A percentile compares a stretch with the other conserved stretches of the same genome.
Conservation (phyloP, 2,888 invertebrate genomes). For the Drosophila melanosoma region DNA sequence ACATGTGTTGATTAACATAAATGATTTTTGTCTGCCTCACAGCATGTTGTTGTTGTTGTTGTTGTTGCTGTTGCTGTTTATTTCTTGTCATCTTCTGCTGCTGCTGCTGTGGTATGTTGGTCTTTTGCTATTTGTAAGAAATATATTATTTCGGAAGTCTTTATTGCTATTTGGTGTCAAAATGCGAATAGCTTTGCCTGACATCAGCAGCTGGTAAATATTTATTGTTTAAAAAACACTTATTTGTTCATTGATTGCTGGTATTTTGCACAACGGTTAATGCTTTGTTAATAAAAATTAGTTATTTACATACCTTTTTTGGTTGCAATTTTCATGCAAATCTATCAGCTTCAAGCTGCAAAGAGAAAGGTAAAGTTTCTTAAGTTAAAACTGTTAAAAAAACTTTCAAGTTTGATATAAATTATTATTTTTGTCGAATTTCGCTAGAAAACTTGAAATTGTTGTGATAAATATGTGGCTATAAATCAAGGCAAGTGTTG, state of each 20-base stretch:
- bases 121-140: conserved; percentile 54
- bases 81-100: conserved; percentile 38
- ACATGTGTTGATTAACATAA: conserved; percentile 81
- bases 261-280: conserved; percentile 36
- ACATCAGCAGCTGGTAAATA: conserved; percentile 66
- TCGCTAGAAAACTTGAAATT: conserved; percentile 23
- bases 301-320: conserved; percentile 66
- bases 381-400: not conserved
- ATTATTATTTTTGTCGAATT: conserved; percentile 14
- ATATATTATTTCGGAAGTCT: conserved; percentile 61
- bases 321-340: conserved; percentile 73
- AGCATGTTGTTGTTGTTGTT: conserved; percentile 49
- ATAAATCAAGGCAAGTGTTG: conserved; percentile 36
- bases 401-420: conserved; percentile 11
- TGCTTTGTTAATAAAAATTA: conserved; percentile 45
- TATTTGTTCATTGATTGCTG: conserved; percentile 46
- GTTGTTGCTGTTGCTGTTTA: conserved; percentile 26
- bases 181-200: conserved; percentile 53
- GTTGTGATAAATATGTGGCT: conserved; percentile 26
- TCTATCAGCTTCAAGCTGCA: conserved; percentile 49
- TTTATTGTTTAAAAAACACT: conserved; percentile 74
- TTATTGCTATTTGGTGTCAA: conserved; percentile 69
- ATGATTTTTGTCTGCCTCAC: conserved; percentile 70
- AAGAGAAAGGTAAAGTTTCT: conserved; percentile 58
- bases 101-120: conserved; percentile 7